Evolutionary conservation across 1,140 invertebrate species (phyloP).

Genomic region (Ceratosolen fusciceps): DNA sequence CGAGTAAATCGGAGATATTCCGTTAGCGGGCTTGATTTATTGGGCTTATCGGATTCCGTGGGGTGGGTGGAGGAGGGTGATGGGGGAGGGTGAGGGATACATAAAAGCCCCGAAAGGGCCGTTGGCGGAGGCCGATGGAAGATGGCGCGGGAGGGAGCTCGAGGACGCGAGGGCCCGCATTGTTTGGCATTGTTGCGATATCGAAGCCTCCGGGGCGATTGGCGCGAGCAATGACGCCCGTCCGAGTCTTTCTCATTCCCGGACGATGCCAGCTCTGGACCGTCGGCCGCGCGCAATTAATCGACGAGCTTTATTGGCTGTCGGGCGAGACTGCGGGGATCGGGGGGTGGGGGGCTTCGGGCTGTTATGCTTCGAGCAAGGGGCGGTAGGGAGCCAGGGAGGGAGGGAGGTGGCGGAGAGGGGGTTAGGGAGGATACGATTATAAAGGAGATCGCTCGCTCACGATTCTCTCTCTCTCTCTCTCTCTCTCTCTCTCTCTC

Average conservation of each 20-base stretch:
- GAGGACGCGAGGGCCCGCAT: no score
- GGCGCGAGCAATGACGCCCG: neutral
- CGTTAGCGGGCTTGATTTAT: neutral
- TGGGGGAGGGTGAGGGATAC: neutral
- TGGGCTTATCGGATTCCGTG: neutral
- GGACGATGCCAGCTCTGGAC: no score
- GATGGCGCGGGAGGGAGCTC: neutral
- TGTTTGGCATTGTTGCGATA: neutral
- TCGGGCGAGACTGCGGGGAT: no score
- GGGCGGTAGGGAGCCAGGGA: no score
- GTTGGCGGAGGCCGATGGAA: neutral
- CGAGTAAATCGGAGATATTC: neutral
- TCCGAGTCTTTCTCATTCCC: neutral
- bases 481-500: no score
- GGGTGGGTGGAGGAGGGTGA: no score
- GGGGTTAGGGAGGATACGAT: no score
- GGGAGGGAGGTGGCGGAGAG: neutral
- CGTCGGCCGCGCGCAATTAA: neutral
- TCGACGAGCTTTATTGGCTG: no score
- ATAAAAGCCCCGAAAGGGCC: neutral
- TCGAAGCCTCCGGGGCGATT: neutral
- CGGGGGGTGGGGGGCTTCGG: no score
- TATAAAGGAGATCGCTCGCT: no score
- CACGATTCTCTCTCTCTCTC: no score
- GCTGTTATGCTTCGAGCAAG: no score